These are phyloP conservation scores for Pocillopora damicornis DNA, from an alignment of 64 coral and sea anemone species.

Conservation along the genomic window DNA sequence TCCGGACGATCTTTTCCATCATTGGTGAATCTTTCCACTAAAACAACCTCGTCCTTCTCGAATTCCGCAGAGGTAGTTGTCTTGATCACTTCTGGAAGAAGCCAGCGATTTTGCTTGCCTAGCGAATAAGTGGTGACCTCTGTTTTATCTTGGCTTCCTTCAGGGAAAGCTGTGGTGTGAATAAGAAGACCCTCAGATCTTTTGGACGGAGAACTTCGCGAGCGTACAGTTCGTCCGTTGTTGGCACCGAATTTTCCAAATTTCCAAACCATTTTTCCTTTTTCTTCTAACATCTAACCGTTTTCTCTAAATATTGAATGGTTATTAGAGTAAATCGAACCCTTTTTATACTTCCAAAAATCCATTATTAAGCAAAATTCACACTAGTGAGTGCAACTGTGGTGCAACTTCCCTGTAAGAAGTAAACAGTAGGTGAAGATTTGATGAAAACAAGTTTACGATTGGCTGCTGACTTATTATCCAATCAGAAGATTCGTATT, in stretches of 20 bases:
- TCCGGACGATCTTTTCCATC: background rate
- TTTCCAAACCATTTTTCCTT: slow-evolving; percentile 47
- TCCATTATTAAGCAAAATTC: background rate
- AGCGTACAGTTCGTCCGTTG: slow-evolving; percentile 62
- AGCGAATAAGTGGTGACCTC: slow-evolving; percentile 26
- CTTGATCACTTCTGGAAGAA: slow-evolving; percentile 61
- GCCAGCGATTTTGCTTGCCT: slow-evolving; percentile 56
- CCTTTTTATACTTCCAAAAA: background rate
- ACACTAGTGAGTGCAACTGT: background rate
- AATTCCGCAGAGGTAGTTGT: background rate
- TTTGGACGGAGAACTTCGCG: background rate
- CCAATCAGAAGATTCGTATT: slow-evolving; percentile 22
- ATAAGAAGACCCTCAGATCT: slow-evolving; percentile 35
- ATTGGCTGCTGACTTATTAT: background rate
- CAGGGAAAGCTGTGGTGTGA: slow-evolving; percentile 6
- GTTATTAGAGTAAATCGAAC: background rate
- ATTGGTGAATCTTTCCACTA: slow-evolving; percentile 28
- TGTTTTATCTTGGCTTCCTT: background rate
- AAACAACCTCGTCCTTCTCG: slow-evolving; percentile 23
- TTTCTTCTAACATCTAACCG: background rate
- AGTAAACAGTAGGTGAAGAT: background rate
- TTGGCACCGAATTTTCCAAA: slow-evolving; percentile 51
- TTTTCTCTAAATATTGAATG: background rate
- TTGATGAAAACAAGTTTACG: background rate
- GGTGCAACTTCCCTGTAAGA: slow-evolving; percentile 15